Percentiles rank a stretch among this genome's conserved stretches.
These are phyloP conservation scores for Lepilemur septentrionalis DNA, from an alignment of 2,797 vertebrate genomes.

Conservation along the genomic window DNA sequence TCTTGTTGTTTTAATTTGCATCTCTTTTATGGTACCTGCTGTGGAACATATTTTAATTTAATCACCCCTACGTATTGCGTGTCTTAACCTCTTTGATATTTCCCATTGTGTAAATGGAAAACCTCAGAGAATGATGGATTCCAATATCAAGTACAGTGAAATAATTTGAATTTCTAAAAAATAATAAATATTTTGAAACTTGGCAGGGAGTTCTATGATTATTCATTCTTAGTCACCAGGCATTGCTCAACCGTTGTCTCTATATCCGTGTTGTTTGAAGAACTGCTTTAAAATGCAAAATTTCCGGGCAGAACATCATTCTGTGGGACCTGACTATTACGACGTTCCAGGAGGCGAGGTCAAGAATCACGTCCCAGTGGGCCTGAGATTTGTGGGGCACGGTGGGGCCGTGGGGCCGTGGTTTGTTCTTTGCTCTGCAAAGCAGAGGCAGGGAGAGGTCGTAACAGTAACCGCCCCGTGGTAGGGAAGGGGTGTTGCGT, in stretches of 20 bases:
- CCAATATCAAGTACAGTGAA: neutral
- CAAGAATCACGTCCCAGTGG: neutral
- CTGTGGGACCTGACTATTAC: neutral
- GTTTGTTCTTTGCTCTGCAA: neutral
- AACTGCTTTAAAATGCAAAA: constrained; percentile 10
- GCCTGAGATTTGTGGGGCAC: neutral
- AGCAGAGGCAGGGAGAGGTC: neutral
- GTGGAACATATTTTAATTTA: constrained; percentile 40
- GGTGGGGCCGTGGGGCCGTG: neutral
- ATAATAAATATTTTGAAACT: constrained; percentile 64
- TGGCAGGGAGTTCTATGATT: constrained; percentile 34
- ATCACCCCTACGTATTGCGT: neutral
- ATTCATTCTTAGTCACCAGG: constrained; percentile 53
- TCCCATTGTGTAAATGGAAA: constrained; percentile 25
- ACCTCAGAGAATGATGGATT: constrained; percentile 30
- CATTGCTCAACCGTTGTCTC: neutral
- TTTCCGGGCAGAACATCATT: constrained; percentile 16
- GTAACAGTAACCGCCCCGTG: no score
- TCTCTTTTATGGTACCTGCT: neutral
- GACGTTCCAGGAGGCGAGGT: neutral
- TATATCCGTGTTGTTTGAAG: neutral
- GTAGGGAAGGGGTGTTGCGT: neutral
- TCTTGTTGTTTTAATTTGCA: constrained; percentile 20
- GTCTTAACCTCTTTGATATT: constrained; percentile 21
- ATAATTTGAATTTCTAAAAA: constrained; percentile 66